Percentiles rank a stretch among this genome's conserved stretches.
These are phyloP conservation scores for Drusus annulatus DNA, from an alignment of 1,140 invertebrate species.

Conservation along the genomic window DNA sequence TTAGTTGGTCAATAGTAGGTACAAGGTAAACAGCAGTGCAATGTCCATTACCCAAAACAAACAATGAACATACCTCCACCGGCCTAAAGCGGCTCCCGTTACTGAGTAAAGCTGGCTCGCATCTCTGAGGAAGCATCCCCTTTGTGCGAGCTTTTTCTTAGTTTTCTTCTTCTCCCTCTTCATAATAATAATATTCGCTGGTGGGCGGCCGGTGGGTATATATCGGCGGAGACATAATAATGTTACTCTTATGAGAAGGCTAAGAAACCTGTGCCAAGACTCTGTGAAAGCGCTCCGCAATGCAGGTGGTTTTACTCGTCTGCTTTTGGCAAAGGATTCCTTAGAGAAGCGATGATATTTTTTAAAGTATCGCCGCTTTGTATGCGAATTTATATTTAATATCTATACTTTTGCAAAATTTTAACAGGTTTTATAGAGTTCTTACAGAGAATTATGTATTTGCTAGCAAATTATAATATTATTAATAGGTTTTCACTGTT, in stretches of 20 bases:
- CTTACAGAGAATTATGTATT: not conserved
- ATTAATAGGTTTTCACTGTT: not conserved
- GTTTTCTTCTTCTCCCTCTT: not conserved
- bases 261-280: slow-evolving; percentile 59
- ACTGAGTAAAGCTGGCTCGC: slow-evolving; percentile 4
- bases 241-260: slow-evolving; percentile 60
- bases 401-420: slow-evolving; percentile 9
- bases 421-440: not conserved
- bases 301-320: slow-evolving; percentile 57
- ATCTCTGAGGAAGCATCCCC: not conserved
- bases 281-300: slow-evolving; percentile 59
- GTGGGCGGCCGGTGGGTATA: slow-evolving; percentile 51
- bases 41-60: not conserved
- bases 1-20: too few species aligned
- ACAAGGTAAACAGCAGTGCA: too few species aligned
- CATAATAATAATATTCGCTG: slow-evolving; percentile 33
- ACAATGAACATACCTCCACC: not conserved
- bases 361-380: slow-evolving; percentile 54
- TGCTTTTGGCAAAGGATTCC: slow-evolving; percentile 55
- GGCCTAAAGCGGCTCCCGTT: not conserved
- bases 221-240: slow-evolving; percentile 60
- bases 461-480: not conserved
- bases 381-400: slow-evolving; percentile 48
- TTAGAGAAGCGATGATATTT: slow-evolving; percentile 56
- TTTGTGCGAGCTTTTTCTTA: slow-evolving; percentile 3